Evolutionary conservation across 2,888 invertebrate species (phyloP).

Genomic region (Maniola hyperantus): DNA sequence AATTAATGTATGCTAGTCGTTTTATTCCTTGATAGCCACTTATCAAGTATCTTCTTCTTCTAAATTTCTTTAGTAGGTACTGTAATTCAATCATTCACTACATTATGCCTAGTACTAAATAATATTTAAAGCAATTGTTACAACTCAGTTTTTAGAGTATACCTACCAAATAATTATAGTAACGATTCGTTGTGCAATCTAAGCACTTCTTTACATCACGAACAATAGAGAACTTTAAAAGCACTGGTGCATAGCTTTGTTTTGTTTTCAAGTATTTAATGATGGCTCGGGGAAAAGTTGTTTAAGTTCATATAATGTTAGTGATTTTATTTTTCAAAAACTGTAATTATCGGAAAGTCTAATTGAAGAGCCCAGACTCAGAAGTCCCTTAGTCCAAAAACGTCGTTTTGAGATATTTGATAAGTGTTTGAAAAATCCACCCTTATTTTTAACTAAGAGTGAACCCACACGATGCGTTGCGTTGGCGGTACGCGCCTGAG

Average conservation of each 20-base stretch:
- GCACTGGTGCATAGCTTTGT: constrained; percentile 22
- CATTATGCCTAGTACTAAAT: not conserved
- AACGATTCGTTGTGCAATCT: constrained; percentile 16
- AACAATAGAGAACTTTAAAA: constrained; percentile 22
- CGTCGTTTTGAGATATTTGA: too few relatives aligned
- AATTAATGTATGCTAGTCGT: constrained; percentile 49
- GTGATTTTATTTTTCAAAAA: constrained; percentile 5
- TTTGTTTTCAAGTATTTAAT: constrained; percentile 24
- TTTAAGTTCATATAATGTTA: constrained; percentile 11
- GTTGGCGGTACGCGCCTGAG: too few relatives aligned
- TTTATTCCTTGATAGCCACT: constrained; percentile 31
- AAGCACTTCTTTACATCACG: constrained; percentile 19
- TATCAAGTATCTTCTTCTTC: not conserved
- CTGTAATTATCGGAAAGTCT: not conserved
- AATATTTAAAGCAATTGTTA: not conserved
- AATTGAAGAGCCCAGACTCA: too few relatives aligned
- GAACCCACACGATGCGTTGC: too few relatives aligned
- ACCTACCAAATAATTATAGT: not conserved
- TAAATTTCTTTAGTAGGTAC: not conserved
- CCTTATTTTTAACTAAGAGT: too few relatives aligned
- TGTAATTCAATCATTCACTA: not conserved
- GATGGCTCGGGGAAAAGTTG: constrained; percentile 16
- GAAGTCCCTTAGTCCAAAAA: too few relatives aligned
- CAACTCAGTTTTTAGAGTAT: constrained; percentile 7
- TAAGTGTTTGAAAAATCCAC: too few relatives aligned